These are phyloP conservation scores for Troides oblongomaculatus DNA, from an alignment of 2,888 invertebrate species.

Conservation along the genomic window DNA sequence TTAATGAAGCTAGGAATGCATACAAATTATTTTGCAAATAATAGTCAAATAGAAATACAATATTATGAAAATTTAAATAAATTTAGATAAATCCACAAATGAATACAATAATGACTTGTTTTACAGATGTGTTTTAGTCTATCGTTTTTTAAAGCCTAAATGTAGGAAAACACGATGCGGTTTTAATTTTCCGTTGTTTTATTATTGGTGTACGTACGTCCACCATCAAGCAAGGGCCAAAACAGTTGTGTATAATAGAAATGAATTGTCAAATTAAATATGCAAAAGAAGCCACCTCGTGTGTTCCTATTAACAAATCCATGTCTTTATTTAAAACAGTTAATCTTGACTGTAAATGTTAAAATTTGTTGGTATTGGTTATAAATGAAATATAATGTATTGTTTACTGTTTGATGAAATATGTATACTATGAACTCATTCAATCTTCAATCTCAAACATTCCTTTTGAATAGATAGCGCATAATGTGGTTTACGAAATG, in stretches of 20 bases:
- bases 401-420: constrained; percentile 27
- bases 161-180: constrained; percentile 31
- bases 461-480: constrained; percentile 42
- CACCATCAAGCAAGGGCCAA: constrained; percentile 3
- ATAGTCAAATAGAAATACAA: constrained; percentile 59
- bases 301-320: constrained; percentile 27
- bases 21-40: constrained; percentile 72
- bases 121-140: constrained; percentile 19
- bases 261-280: constrained; percentile 20
- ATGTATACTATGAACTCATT: constrained; percentile 28
- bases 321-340: constrained; percentile 12
- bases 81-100: constrained; percentile 46
- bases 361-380: constrained; percentile 26
- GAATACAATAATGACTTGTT: constrained; percentile 20
- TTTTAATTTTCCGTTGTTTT: constrained; percentile 18
- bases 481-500: constrained; percentile 34
- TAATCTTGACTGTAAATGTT: constrained; percentile 17
- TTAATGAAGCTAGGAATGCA: constrained; percentile 71
- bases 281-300: constrained; percentile 28
- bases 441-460: constrained; percentile 41
- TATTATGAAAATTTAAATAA: constrained; percentile 50
- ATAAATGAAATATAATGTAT: constrained; percentile 25
- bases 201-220: constrained; percentile 7
- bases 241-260: constrained; percentile 5
- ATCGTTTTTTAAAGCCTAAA: constrained; percentile 15